These are phyloP conservation scores for Siniperca scherzeri DNA, from an alignment of 2,797 vertebrate species.

Conservation along the genomic window DNA sequence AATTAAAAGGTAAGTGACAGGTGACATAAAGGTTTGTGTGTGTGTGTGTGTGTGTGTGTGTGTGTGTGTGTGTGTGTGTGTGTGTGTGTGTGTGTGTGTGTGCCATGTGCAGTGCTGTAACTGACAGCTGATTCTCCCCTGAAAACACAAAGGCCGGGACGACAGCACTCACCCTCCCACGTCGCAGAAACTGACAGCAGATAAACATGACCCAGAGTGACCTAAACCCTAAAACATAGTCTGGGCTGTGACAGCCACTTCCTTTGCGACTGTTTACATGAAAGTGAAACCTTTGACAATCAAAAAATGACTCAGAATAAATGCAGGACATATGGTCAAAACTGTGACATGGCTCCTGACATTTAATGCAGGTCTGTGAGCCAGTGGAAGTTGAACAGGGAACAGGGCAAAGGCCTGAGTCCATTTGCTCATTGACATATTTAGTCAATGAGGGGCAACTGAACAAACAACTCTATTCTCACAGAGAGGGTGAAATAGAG, in stretches of 20 bases:
- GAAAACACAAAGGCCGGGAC: conserved; percentile 18
- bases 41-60: neutral
- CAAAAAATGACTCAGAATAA: neutral
- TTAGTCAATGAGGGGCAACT: conserved; percentile 70
- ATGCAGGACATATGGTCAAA: neutral
- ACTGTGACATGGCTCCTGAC: conserved; percentile 23
- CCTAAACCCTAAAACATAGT: neutral
- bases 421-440: conserved; percentile 72
- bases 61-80: neutral
- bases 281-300: conserved; percentile 38
- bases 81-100: neutral
- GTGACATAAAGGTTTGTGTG: conserved; percentile 11
- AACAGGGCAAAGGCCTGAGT: conserved; percentile 43
- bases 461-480: conserved; percentile 69
- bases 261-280: conserved; percentile 26
- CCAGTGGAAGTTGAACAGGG: conserved; percentile 2
- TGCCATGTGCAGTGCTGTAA: neutral
- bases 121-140: conserved; percentile 54
- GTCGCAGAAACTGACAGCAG: conserved; percentile 9
- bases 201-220: conserved; percentile 25
- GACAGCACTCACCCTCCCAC: neutral
- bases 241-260: neutral
- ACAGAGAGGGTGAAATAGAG: conserved; percentile 35
- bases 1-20: conserved; percentile 47
- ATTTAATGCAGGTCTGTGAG: conserved; percentile 22